Evolutionary conservation across 64 coral and sea anemone genomes (phyloP).

Genomic region (Montipora foliosa): DNA sequence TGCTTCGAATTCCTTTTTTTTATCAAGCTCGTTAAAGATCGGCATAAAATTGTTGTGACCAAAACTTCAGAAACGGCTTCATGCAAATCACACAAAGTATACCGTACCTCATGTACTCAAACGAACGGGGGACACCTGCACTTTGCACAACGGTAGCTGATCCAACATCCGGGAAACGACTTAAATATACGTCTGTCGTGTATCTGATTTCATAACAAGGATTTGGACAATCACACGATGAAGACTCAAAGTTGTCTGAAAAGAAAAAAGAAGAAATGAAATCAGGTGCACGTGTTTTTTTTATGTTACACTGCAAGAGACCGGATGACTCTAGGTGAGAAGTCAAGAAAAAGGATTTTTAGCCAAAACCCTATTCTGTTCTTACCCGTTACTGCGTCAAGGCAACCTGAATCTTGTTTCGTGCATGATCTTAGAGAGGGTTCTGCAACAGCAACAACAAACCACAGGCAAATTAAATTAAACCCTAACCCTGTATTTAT

Average conservation of each 20-base stretch:
- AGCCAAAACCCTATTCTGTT: not conserved
- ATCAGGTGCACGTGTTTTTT: no score
- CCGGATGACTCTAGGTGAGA: not conserved
- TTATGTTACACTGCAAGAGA: no score
- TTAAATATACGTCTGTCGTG: constrained; percentile 28
- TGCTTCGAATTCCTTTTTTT: no score
- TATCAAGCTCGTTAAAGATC: no score
- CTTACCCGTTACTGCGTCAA: not conserved
- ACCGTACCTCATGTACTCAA: constrained; percentile 5
- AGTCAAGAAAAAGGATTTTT: not conserved
- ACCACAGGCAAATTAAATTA: not conserved
- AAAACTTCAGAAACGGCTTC: no score
- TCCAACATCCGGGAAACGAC: constrained; percentile 29
- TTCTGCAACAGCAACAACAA: not conserved
- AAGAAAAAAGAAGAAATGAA: not conserved
- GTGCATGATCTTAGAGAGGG: not conserved
- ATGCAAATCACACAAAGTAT: no score
- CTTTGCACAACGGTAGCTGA: not conserved
- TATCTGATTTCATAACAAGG: constrained; percentile 38
- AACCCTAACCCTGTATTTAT: no score
- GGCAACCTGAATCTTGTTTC: not conserved
- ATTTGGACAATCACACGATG: constrained; percentile 2
- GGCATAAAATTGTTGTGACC: no score
- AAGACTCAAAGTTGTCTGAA: not conserved
- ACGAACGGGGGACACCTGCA: not conserved